Evolutionary conservation across 2,113 vertebrate genomes (phyloP).

Genomic region (Pholis gunnellus): DNA sequence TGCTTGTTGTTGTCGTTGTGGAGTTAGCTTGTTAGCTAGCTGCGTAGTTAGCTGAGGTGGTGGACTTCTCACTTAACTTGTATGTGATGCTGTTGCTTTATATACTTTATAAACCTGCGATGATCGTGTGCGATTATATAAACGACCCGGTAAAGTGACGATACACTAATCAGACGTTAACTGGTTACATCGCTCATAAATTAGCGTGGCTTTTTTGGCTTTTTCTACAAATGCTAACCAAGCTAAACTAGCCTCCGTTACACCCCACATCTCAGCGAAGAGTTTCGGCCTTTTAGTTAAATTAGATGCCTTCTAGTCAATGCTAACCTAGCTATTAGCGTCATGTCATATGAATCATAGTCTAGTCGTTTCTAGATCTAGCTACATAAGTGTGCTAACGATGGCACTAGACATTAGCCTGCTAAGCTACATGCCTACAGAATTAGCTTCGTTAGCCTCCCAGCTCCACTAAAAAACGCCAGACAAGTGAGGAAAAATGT

Average conservation of each 20-base stretch:
- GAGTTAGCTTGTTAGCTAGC: constrained; percentile 42
- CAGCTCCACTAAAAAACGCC: not conserved
- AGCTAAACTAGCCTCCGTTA: constrained; percentile 41
- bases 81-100: not conserved
- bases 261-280: constrained; percentile 7
- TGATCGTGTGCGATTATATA: accelerated
- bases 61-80: not conserved
- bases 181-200: accelerated
- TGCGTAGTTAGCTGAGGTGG: constrained; percentile 59
- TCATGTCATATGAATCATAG: not conserved
- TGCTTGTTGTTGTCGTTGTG: constrained; percentile 37
- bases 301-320: not conserved
- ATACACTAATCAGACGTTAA: not conserved
- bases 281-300: constrained; percentile 36
- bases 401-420: no score
- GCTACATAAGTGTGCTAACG: not conserved
- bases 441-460: constrained; percentile 15
- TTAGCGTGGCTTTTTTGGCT: not conserved
- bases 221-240: not conserved
- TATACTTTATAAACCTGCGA: accelerated
- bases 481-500: constrained; percentile 18
- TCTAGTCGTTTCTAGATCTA: not conserved
- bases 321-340: not conserved
- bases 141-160: not conserved
- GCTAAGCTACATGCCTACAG: not conserved